Evolutionary conservation across 2,113 vertebrate species (phyloP).

Genomic region (Syngnathus floridae): DNA sequence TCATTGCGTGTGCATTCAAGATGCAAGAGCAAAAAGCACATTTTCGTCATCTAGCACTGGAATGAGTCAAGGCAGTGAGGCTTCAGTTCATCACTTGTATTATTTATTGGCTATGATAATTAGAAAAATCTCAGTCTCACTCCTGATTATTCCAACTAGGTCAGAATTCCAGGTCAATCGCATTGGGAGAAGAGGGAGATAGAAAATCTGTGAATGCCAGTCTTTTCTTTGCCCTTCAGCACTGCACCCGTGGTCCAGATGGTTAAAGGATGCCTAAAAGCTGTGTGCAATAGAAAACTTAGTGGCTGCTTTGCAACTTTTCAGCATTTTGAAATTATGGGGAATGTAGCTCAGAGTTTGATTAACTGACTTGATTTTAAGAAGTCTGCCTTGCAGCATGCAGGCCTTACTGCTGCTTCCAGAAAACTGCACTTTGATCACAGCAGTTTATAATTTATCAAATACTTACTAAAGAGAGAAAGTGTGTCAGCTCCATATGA

Average conservation of each 20-base stretch:
- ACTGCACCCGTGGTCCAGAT: slow-evolving; percentile 34
- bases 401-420: slow-evolving; percentile 3
- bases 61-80: neutral
- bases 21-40: neutral
- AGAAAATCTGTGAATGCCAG: neutral
- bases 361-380: neutral
- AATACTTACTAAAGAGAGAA: slow-evolving; percentile 2
- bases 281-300: slow-evolving; percentile 28
- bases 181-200: neutral
- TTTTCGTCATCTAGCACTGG: slow-evolving; percentile 9
- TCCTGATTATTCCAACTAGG: slow-evolving; percentile 39
- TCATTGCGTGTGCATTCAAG: neutral
- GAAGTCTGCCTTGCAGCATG: neutral
- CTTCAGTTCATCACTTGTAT: slow-evolving; percentile 3
- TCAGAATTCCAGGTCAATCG: slow-evolving; percentile 47
- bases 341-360: neutral
- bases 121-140: slow-evolving; percentile 15
- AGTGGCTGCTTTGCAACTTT: slow-evolving; percentile 8
- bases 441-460: slow-evolving; percentile 15
- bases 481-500: slow-evolving; percentile 34
- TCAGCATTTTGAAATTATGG: neutral
- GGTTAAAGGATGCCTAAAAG: slow-evolving; percentile 30
- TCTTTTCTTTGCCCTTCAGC: slow-evolving; percentile 49
- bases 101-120: slow-evolving; percentile 19
- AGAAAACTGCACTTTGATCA: slow-evolving; percentile 14